Base-by-base conservation (phyloP, 37 sponge, comb jelly and placozoan species). In the Petrosia ficiformis region DNA sequence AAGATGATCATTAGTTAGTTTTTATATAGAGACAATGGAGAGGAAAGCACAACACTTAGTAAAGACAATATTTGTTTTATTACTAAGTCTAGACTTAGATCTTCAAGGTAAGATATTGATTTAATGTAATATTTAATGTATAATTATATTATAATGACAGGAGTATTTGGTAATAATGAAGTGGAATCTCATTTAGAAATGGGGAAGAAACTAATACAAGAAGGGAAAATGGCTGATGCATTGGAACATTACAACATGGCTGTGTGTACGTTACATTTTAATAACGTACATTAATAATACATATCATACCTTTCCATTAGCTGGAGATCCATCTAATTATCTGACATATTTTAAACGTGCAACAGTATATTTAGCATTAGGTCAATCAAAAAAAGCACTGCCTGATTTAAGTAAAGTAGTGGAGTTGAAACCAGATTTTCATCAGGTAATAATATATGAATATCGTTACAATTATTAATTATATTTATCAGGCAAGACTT, bases 361-460 rank as follows among this genome's bases (percentile, higher is more conserved):
- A n/a, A 93, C 96, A 28, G 99, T 99, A 1, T 99, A 93, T 59
- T 77, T 99, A 42, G 99, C 94, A 3, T 78, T 99, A 32, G 99
- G 96, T 1, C 78, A 87, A 30, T 68, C 86, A 24, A 85, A 91
- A 74, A 86, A 71, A 31, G 97, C 99, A 6, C 65, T 99, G 28
- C 87, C 96, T 41, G 99, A 99, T 78, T 67, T 99, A 16, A 85
- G 82, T 42, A 85, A 56, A 44, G 77, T 87, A 36, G 39, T 96
- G 0, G 70, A 85, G 10, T 60, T 99, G 31, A 90, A 87, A 36
- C 90, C 87, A 5, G 88, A 96, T 80, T 99, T 99, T 64, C 60
- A 80, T 36, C 89, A 87, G 68, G 97, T 90, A 69, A n/a, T 74
- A 19, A 4, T 29, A 40, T n/a, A n/a, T n/a, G 36, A 52, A 66